phyloP scores from a whole-genome alignment of 2,888 invertebrate genomes.

The Nephrocerus scutellatus region DNA sequence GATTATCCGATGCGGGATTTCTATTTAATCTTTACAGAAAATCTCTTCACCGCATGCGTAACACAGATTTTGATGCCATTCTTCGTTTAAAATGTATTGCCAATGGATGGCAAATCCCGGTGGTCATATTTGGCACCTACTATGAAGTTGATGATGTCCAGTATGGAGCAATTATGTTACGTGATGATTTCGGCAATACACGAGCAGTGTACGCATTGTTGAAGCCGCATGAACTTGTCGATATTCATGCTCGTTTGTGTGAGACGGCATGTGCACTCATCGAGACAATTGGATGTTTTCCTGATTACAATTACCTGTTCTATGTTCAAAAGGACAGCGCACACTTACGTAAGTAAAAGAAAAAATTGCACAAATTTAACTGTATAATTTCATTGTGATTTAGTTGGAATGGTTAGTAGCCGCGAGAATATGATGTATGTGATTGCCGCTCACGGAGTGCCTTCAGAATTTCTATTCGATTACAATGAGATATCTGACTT shows the following conservation, averaged over 20 bases:
- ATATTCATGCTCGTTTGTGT: slow-evolving; percentile 35
- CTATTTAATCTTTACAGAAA: slow-evolving; percentile 22
- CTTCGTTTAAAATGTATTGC: slow-evolving; percentile 36
- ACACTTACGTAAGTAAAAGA: slow-evolving; percentile 27
- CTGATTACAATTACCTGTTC: slow-evolving; percentile 31
- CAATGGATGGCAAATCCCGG: slow-evolving; percentile 33
- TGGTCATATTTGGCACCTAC: slow-evolving; percentile 34
- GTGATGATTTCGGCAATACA: slow-evolving; percentile 21
- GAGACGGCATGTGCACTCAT: slow-evolving; percentile 32
- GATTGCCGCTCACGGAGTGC: slow-evolving; percentile 26
- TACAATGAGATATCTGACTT: slow-evolving; percentile 31
- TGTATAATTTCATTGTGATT: slow-evolving; percentile 1
- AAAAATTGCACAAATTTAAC: background rate
- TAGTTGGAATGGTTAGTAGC: slow-evolving; percentile 30
- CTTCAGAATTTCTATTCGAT: slow-evolving; percentile 24
- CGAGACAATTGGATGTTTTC: slow-evolving; percentile 32
- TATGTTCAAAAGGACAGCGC: slow-evolving; percentile 29
- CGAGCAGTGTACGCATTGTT: slow-evolving; percentile 28
- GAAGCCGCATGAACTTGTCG: slow-evolving; percentile 26
- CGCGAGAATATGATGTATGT: slow-evolving; percentile 22
- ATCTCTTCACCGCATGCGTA: slow-evolving; percentile 31
- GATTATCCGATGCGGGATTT: background rate
- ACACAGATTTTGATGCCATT: slow-evolving; percentile 32
- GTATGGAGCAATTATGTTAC: slow-evolving; percentile 29
- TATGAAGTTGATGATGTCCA: slow-evolving; percentile 26